phyloP scores from a whole-genome alignment of 30 jellyfish, hydroid and myxozoan genomes.

The Catostylus mosaicus region DNA sequence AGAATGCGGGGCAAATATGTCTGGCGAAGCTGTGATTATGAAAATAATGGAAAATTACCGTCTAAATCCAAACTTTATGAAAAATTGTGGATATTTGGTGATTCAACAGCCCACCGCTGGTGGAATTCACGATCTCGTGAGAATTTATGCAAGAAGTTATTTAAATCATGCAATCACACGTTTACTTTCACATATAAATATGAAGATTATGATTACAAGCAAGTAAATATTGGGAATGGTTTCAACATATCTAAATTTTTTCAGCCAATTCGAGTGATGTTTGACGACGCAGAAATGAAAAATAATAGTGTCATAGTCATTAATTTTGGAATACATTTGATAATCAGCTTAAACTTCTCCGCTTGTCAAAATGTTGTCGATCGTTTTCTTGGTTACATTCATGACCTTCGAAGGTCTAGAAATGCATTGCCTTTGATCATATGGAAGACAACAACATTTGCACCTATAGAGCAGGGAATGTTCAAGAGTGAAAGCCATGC shows the following conservation, averaged over 20 bases:
- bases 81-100: constrained; percentile 57
- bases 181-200: constrained; percentile 36
- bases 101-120: constrained; percentile 42
- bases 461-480: constrained; percentile 1
- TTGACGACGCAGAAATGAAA: constrained; percentile 14
- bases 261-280: constrained; percentile 6
- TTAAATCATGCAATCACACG: constrained; percentile 38
- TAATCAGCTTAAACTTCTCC: constrained; percentile 15
- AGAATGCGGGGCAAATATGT: not conserved
- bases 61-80: constrained; percentile 5
- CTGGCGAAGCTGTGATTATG: not conserved
- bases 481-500: not conserved
- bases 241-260: constrained; percentile 38
- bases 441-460: constrained; percentile 63
- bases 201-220: not conserved
- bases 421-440: constrained; percentile 19
- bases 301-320: constrained; percentile 50
- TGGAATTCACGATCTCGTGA: constrained; percentile 1
- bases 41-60: not conserved
- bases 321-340: constrained; percentile 59
- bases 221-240: constrained; percentile 7
- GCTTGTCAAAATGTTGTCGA: constrained; percentile 11
- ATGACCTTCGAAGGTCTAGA: not conserved
- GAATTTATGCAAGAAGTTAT: constrained; percentile 25
- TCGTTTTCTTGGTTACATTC: not conserved